Evolutionary conservation across 64 coral and sea anemone genomes (phyloP), one percentile per base, ranked within the genome.

Genomic region (Hydrozoanthus tunicans): DNA sequence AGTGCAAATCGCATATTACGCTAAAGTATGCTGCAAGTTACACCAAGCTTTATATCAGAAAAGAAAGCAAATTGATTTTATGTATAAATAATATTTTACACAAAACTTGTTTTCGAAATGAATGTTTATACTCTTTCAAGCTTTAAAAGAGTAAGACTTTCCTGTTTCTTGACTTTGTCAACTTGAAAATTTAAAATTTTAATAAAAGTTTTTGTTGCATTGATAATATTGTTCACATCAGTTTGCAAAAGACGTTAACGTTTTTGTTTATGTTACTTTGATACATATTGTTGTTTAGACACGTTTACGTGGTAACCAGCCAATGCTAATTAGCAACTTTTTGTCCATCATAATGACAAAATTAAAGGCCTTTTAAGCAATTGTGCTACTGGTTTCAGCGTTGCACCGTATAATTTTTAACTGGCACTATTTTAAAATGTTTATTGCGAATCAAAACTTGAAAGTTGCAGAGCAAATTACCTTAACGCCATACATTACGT

Each of bases 41-140:
- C 32, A 43, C 32, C 32, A 43, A 43, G 1, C 32, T 43, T 43
- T 43, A 1, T 43, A 43, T 43, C 32, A 43, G 32, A 43, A 43
- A 43, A 43, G 32, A 43, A 43, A 43, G 32, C 32, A 1, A 43
- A 43, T 43, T 43, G 32, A 43, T 43, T 43, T 43, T 43, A 43
- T 43, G 32, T 43, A 43, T 43, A 43, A 43, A 43, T 43, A 43
- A 43, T 43, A 43, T 43, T 43, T 43, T 43, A 43, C 32, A 43
- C 32, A 43, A 43, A 43, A 43, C 32, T 43, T 43, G 32, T 43
- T 43, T 43, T 43, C 32, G 32, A 43, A 43, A 43, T 43, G 66
- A 70, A 70, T 70, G 14, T 70, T 70, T 70, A 70, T n/a, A 24
- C 6, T 70, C 23, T 70, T 70, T 70, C 66, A 70, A 70, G 66